A percentile compares a stretch with the other conserved stretches of the same genome.
These are phyloP conservation scores for Vanessa atalanta DNA, from an alignment of 1,140 invertebrate species.

Conservation along the genomic window DNA sequence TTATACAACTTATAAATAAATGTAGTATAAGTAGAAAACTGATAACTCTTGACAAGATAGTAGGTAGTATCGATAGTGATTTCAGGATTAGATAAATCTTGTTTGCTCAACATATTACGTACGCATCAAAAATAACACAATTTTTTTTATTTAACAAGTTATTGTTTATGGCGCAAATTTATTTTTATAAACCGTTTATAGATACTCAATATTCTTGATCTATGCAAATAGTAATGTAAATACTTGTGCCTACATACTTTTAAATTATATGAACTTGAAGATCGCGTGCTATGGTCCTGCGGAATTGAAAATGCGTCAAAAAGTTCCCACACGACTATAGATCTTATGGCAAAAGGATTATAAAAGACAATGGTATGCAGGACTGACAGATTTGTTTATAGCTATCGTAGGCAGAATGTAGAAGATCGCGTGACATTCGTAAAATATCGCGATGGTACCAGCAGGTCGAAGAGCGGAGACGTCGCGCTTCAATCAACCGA, in stretches of 20 bases:
- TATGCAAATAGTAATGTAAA: background rate
- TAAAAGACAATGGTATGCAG: constrained; percentile 25
- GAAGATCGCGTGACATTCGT: constrained; percentile 58
- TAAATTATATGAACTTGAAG: background rate
- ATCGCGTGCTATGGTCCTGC: constrained; percentile 35
- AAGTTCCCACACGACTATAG: constrained; percentile 25
- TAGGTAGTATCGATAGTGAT: constrained; percentile 24
- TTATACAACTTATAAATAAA: too few relatives aligned
- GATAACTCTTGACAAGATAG: constrained; percentile 29
- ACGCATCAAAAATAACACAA: background rate
- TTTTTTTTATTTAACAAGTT: background rate
- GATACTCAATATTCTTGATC: background rate
- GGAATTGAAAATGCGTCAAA: constrained; percentile 37
- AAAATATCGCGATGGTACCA: constrained; percentile 53
- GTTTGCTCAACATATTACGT: background rate
- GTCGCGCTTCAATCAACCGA: constrained; percentile 49
- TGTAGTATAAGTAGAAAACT: background rate
- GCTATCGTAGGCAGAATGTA: constrained; percentile 24
- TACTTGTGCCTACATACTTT: too few relatives aligned
- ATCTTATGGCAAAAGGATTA: constrained; percentile 20
- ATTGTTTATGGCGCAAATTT: background rate
- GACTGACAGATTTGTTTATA: constrained; percentile 22
- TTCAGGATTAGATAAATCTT: constrained; percentile 25
- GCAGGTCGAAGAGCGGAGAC: constrained; percentile 46
- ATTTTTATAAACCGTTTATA: background rate